These are phyloP conservation scores for Noturus placidus DNA, from an alignment of 2,113 vertebrate species.

Conservation along the genomic window DNA sequence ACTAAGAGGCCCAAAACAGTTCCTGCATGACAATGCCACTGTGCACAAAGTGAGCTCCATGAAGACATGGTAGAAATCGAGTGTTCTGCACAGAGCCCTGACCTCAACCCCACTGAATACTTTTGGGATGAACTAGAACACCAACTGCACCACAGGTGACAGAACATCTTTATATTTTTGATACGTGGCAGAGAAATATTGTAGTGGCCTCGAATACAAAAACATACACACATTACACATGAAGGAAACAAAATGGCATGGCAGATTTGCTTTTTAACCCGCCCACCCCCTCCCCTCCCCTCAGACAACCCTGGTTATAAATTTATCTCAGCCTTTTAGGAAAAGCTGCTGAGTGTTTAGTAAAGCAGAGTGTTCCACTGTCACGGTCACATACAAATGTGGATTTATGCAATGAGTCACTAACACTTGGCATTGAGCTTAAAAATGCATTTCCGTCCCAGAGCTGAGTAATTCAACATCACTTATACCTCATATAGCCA, in stretches of 20 bases:
- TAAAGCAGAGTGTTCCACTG: slow-evolving; percentile 13
- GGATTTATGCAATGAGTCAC: slow-evolving; percentile 36
- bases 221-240: not conserved
- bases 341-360: slow-evolving; percentile 1
- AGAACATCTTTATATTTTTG: not conserved
- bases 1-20: not conserved
- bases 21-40: not conserved
- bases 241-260: not conserved
- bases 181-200: not conserved
- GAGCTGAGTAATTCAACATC: slow-evolving; percentile 27
- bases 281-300: too few species aligned
- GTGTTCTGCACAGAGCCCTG: too few species aligned
- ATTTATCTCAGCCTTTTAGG: not conserved
- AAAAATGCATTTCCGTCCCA: not conserved
- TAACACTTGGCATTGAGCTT: not conserved
- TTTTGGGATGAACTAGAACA: too few species aligned
- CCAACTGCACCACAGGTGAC: not conserved
- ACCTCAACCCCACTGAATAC: not conserved
- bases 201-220: not conserved
- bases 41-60: not conserved
- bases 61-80: not conserved
- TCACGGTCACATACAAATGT: slow-evolving; percentile 9
- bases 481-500: not conserved
- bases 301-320: not conserved
- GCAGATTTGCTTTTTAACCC: not conserved